Conservation (phyloP, 2,888 invertebrate genomes). For the Hemicrepidius hirtus region DNA sequence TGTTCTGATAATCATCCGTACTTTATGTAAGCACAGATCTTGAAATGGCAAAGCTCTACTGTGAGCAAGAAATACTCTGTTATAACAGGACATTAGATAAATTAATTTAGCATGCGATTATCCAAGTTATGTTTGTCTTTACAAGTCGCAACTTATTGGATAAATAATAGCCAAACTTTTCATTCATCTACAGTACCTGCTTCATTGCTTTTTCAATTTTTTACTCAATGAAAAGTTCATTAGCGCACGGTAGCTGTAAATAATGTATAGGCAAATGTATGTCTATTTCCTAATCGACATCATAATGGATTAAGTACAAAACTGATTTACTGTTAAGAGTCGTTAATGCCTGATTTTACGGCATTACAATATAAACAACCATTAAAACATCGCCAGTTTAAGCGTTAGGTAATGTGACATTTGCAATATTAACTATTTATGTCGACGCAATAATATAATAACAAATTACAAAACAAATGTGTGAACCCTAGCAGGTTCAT, state of each 20-base stretch:
- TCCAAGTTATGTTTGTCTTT: background rate
- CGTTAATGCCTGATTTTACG: slow-evolving; percentile 35
- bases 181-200: background rate
- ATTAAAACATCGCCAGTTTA: slow-evolving; percentile 34
- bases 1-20: slow-evolving; percentile 65
- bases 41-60: slow-evolving; percentile 49
- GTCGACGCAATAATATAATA: slow-evolving; percentile 28
- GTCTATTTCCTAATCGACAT: slow-evolving; percentile 19
- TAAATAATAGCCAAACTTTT: background rate
- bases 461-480: slow-evolving; percentile 30
- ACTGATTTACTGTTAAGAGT: slow-evolving; percentile 32
- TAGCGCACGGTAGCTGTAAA: slow-evolving; percentile 20
- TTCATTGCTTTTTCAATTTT: slow-evolving; percentile 11
- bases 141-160: background rate
- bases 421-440: slow-evolving; percentile 36
- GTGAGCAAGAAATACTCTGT: slow-evolving; percentile 28
- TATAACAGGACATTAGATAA: slow-evolving; percentile 40
- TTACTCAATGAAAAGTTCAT: slow-evolving; percentile 15
- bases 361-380: slow-evolving; percentile 40
- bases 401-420: slow-evolving; percentile 45
- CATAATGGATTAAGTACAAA: slow-evolving; percentile 35
- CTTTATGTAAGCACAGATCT: slow-evolving; percentile 55
- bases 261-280: slow-evolving; percentile 10
- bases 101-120: slow-evolving; percentile 39
- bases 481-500: background rate